Evolutionary conservation across 64 coral and sea anemone genomes (phyloP), one percentile per base, ranked within the genome.

Genomic region (Catalaphyllia jardinei): DNA sequence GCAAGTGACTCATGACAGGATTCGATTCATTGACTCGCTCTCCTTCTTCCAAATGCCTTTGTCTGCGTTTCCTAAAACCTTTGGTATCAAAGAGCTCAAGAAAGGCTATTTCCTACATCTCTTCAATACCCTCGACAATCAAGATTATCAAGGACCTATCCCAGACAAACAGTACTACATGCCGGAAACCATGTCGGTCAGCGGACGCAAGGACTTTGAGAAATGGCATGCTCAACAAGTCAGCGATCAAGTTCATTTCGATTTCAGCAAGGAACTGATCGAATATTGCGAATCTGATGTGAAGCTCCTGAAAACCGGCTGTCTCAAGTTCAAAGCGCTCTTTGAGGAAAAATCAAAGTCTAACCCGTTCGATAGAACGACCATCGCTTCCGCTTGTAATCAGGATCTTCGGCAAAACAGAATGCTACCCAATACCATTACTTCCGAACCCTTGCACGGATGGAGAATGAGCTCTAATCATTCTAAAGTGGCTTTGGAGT

Each of bases 31-130:
- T 25, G 67, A 38, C 55, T 91, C 69, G n/a, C n/a, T n/a, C n/a
- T 25, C 25, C 24, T 85, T 91, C 22, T 25, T 86, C 19, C 71
- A 46, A 25, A 79, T 75, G 69, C 20, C 6, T 9, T 24, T 91
- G 1, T 30, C 79, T 19, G 33, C 50, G 0, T 42, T 91, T 25
- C 89, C 89, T 0, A 91, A 91, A 38, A 91, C 80, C 33, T 91
- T 91, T 63, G 71, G 55, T 24, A 15, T 91, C 0, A 39, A 27
- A 2, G 80, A 86, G 18, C 28, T 72, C 3, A 62, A 33, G 20
- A 91, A 91, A 22, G 89, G 89, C 5, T 86, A 76, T 46, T 91
- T 91, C 57, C 92, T 86, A 5, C 77, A 81, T 30, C 51, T 87
- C 11, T 93, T 93, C 25, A 89, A 93, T 52, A 74, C 29, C 12